Base-by-base conservation (phyloP, 2,888 invertebrate genomes). In the Alentia gelatinosa region DNA sequence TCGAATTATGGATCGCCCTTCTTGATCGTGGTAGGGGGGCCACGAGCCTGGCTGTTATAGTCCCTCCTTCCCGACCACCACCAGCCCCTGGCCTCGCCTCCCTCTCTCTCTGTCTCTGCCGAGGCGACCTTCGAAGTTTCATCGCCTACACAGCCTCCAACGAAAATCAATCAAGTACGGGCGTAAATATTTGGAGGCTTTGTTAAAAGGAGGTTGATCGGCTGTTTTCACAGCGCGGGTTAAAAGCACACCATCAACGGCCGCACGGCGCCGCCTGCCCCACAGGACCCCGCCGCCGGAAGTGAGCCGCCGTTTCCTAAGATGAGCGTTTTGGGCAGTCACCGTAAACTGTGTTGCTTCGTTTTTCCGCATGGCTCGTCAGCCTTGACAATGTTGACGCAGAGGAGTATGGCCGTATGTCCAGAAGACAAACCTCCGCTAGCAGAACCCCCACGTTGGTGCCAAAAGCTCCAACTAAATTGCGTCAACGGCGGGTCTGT, bases 1-100 rank as follows among this genome's bases (percentile, higher is more conserved):
- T 42, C 86, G 50, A 86, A 86, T 47, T 86, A 86, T 86, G 50
- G 86, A 86, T 86, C 33, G 47, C 15, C 4, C 86, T 30, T 86
- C 86, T 86, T 86, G 86, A 86, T 86, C 86, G 86, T 19, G 30
- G 75, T 26, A 63, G 5, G 75, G 26, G 75, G 9, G 75, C 9
- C 75, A 23, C 23, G n/a, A 63, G 68, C 30, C 3, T 68, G 23
- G n/a, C 63, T 47, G 47, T 9, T 19, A 12, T 19, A 47, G 9
- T 47, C 47, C 9, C 47, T 47, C 47, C 9, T 19, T 12, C 9
- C 9, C 47, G 9, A 19, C 47, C 47, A 47, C 47, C 47, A 19
- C 47, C 47, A 47, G 9, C n/a, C 47, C 9, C 47, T 47, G 19
- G 9, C 47, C 9, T 19, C 47, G 19, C 47, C 47, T 9, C n/a